phyloP scores from a whole-genome alignment of 1,140 invertebrate species.

The Goniozus legneri region DNA sequence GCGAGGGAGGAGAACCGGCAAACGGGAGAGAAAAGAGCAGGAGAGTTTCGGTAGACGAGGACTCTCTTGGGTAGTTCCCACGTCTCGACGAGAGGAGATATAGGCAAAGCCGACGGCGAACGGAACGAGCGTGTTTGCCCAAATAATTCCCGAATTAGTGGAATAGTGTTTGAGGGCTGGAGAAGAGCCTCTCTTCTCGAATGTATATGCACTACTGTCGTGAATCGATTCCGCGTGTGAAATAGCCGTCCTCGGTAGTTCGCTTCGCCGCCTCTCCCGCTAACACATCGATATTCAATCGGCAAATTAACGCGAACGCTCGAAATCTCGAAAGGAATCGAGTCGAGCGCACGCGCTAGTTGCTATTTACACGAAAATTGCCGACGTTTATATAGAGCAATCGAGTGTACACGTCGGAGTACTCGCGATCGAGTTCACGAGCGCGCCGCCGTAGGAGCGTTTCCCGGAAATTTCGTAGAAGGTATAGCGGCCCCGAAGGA shows the following conservation, averaged over 20 bases:
- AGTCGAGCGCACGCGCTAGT: neutral
- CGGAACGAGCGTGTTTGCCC: slow-evolving; percentile 21
- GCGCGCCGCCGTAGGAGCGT: slow-evolving; percentile 1
- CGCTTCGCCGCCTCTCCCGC: neutral
- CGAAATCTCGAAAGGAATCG: neutral
- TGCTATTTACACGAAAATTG: neutral
- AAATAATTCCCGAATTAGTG: slow-evolving; percentile 29
- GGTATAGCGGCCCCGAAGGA: slow-evolving; percentile 6
- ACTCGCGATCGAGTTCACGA: neutral
- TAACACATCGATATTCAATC: neutral
- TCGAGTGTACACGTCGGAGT: neutral
- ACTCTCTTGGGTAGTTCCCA: slow-evolving; percentile 24
- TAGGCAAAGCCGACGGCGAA: slow-evolving; percentile 16
- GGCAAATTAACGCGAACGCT: neutral
- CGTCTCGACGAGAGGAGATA: slow-evolving; percentile 16
- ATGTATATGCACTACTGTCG: too few species aligned
- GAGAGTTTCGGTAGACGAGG: too few species aligned
- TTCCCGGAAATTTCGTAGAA: slow-evolving; percentile 16
- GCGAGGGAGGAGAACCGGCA: too few species aligned
- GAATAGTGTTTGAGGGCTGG: slow-evolving; percentile 19
- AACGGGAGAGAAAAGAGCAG: too few species aligned
- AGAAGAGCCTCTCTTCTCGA: slow-evolving; percentile 5
- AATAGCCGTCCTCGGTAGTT: slow-evolving; percentile 1
- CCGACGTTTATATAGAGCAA: neutral
- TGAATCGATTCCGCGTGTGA: slow-evolving; percentile 9